Percentiles rank a stretch among this genome's conserved stretches.
phyloP scores from a whole-genome alignment of 2,113 vertebrate species.

The Hyperopisus bebe region DNA sequence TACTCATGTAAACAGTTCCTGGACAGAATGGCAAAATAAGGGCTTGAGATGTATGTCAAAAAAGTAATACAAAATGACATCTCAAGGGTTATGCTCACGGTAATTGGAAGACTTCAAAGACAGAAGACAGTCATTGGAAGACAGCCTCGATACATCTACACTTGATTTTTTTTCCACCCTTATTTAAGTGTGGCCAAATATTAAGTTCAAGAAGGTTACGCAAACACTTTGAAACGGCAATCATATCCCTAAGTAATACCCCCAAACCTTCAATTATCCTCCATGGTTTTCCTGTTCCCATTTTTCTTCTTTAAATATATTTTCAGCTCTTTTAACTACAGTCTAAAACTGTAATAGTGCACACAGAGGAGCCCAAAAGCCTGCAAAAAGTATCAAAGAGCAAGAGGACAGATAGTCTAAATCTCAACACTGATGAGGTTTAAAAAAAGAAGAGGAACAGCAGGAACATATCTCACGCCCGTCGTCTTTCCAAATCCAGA shows the following conservation, averaged over 20 bases:
- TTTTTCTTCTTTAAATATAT: slow-evolving; percentile 39
- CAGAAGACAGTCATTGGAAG: slow-evolving; percentile 13
- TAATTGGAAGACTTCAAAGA: slow-evolving; percentile 27
- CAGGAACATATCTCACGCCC: not conserved
- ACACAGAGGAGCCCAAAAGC: slow-evolving; percentile 45
- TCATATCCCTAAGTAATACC: slow-evolving; percentile 62
- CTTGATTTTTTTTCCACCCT: slow-evolving; percentile 38
- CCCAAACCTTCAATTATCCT: slow-evolving; percentile 65
- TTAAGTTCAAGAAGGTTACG: slow-evolving; percentile 66
- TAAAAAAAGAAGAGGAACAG: not conserved
- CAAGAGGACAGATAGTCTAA: slow-evolving; percentile 48
- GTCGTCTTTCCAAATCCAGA: slow-evolving; percentile 49
- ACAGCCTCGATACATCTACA: slow-evolving; percentile 41
- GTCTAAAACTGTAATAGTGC: slow-evolving; percentile 48
- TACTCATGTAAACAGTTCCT: slow-evolving; percentile 7
- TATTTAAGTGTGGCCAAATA: slow-evolving; percentile 57
- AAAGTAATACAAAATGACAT: not conserved
- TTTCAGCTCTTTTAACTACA: slow-evolving; percentile 45
- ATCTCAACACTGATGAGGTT: slow-evolving; percentile 14
- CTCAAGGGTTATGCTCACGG: not conserved
- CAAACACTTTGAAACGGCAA: slow-evolving; percentile 64
- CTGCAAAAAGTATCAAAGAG: slow-evolving; percentile 52
- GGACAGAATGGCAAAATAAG: not conserved
- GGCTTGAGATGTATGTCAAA: slow-evolving; percentile 7
- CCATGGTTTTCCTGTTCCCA: slow-evolving; percentile 56